Conservation (phyloP, 2,113 vertebrate genomes). For the Cavia porcellus region DNA sequence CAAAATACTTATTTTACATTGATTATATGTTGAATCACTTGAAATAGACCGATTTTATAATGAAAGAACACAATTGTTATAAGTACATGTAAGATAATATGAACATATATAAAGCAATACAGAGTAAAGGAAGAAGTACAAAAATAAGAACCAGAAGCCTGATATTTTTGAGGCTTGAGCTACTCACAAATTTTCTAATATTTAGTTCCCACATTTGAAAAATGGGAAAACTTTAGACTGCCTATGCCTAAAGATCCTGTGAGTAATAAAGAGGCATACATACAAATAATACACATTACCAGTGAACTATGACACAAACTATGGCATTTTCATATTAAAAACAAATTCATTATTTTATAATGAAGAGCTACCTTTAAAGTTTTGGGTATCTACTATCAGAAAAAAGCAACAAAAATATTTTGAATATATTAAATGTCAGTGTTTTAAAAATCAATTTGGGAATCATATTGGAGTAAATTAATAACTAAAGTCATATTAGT, state of each 20-base stretch:
- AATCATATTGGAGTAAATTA: background rate
- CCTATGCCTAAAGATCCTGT: background rate
- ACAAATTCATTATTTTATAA: background rate
- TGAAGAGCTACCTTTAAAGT: background rate
- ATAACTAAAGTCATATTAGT: background rate
- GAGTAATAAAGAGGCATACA: background rate
- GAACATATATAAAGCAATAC: background rate
- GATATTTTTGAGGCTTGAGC: background rate
- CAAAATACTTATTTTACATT: background rate
- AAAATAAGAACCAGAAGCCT: background rate
- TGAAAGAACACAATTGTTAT: background rate
- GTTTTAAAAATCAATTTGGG: background rate
- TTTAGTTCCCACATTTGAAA: background rate
- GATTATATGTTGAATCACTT: background rate
- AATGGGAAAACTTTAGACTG: background rate
- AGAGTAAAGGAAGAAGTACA: slow-evolving; percentile 1
- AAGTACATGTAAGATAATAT: background rate
- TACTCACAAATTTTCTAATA: background rate
- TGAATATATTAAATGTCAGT: background rate
- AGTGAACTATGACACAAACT: background rate
- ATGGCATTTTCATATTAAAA: slow-evolving; percentile 23
- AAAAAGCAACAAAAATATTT: slow-evolving; percentile 9
- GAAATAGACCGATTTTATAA: background rate
- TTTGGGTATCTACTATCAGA: background rate
- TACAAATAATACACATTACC: background rate